A percentile compares a stretch with the other conserved stretches of the same genome.
Evolutionary conservation across 2,113 vertebrate species (phyloP).

Genomic region (Ceratotherium simum): DNA sequence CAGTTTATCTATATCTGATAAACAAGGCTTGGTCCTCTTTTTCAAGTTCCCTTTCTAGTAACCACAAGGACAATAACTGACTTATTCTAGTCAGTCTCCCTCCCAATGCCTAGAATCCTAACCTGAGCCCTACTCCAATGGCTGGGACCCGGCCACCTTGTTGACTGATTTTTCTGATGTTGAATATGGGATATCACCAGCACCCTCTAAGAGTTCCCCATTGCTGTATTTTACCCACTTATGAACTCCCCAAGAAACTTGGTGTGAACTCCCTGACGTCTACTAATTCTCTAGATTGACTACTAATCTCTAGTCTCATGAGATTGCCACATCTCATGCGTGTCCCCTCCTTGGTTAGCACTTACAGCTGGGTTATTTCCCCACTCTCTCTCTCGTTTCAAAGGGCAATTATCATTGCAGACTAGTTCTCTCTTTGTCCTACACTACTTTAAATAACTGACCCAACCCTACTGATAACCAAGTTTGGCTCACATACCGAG

Average conservation of each 20-base stretch:
- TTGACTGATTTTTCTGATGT: neutral
- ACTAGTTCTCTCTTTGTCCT: neutral
- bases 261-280: neutral
- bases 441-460: neutral
- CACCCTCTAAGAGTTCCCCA: neutral
- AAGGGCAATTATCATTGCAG: neutral
- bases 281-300: neutral
- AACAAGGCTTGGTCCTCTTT: neutral
- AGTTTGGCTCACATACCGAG: neutral
- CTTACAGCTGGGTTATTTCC: neutral
- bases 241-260: neutral
- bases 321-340: neutral
- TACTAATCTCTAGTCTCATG: no score
- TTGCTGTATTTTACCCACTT: neutral
- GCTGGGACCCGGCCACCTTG: neutral
- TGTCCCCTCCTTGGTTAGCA: neutral
- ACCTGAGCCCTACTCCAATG: neutral
- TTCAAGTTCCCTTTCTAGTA: neutral
- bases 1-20: neutral
- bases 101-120: neutral
- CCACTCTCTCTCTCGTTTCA: neutral
- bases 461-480: neutral
- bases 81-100: neutral
- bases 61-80: neutral
- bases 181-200: neutral